phyloP scores from a whole-genome alignment of 2,113 vertebrate species.

The Toxotes jaculatrix region DNA sequence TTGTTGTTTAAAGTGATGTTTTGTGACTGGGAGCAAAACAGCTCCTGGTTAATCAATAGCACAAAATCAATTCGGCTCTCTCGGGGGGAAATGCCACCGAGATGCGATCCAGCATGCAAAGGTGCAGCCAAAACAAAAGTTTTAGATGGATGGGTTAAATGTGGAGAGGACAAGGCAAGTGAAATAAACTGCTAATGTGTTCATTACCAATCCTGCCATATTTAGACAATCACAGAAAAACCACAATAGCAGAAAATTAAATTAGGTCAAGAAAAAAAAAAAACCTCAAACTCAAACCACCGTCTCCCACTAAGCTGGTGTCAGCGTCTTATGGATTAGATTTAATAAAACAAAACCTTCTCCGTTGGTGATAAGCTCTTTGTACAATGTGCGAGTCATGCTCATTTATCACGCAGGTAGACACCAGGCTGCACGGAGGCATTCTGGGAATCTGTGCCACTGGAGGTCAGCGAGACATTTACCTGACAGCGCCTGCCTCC shows the following conservation, averaged over 20 bases:
- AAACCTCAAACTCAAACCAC: slow-evolving; percentile 46
- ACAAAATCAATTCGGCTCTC: slow-evolving; percentile 75
- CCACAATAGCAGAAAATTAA: slow-evolving; percentile 43
- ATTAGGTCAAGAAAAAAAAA: slow-evolving; percentile 31
- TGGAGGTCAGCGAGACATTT: slow-evolving; percentile 76
- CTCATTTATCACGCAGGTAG: slow-evolving; percentile 76
- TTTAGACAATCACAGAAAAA: slow-evolving; percentile 31
- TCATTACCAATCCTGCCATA: slow-evolving; percentile 51
- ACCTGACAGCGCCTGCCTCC: slow-evolving; percentile 71
- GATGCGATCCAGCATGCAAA: slow-evolving; percentile 54
- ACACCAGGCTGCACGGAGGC: slow-evolving; percentile 55
- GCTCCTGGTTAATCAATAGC: slow-evolving; percentile 79
- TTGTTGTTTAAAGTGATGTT: slow-evolving; percentile 82
- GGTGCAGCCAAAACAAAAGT: slow-evolving; percentile 53
- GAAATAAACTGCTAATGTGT: slow-evolving; percentile 35
- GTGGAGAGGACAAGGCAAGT: not conserved
- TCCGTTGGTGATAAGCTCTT: slow-evolving; percentile 60
- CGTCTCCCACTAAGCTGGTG: slow-evolving; percentile 41
- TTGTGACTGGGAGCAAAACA: slow-evolving; percentile 79
- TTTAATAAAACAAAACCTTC: slow-evolving; percentile 68
- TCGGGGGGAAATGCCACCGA: slow-evolving; percentile 68
- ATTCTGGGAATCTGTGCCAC: slow-evolving; percentile 57
- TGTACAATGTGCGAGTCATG: slow-evolving; percentile 43
- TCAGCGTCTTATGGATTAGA: slow-evolving; percentile 47
- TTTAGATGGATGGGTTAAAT: slow-evolving; percentile 38